Percentiles rank a stretch among this genome's conserved stretches.
Evolutionary conservation across 2,113 vertebrate genomes (phyloP).

Genomic region (Coptodon rendalli): DNA sequence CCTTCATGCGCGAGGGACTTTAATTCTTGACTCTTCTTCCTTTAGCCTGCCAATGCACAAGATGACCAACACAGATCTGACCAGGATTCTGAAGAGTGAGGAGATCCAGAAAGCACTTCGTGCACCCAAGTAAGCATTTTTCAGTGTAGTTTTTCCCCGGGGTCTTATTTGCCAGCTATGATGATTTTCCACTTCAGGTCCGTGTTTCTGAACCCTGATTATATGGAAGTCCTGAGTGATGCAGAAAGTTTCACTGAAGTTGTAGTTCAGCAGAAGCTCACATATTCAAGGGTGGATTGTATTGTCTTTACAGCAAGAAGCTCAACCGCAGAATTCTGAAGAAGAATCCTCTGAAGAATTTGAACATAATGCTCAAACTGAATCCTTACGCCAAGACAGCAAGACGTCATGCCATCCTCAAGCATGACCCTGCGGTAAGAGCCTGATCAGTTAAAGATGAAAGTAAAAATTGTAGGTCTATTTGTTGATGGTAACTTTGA

Average conservation of each 20-base stretch:
- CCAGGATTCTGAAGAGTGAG: slow-evolving; percentile 91
- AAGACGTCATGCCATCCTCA: slow-evolving; percentile 86
- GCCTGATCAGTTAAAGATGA: accelerated
- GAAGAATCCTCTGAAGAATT: slow-evolving; percentile 98
- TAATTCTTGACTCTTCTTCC: not conserved
- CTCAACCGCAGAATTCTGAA: slow-evolving; percentile 89
- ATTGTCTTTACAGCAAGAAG: slow-evolving; percentile 78
- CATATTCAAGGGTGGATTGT: not conserved
- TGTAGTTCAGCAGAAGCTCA: not conserved
- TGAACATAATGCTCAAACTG: slow-evolving; percentile 94
- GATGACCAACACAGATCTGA: slow-evolving; percentile 95
- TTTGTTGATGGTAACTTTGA: not conserved
- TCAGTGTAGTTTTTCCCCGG: accelerated
- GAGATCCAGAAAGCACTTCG: slow-evolving; percentile 92
- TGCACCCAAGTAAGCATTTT: slow-evolving; percentile 79
- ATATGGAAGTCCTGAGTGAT: slow-evolving; percentile 65
- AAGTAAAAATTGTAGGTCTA: accelerated
- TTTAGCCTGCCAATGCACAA: slow-evolving; percentile 94
- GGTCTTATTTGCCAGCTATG: slow-evolving; percentile 11
- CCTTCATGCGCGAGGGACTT: not conserved
- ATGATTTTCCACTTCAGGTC: slow-evolving; percentile 73
- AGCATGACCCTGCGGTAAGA: slow-evolving; percentile 83
- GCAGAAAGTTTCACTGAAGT: no score
- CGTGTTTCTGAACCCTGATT: slow-evolving; percentile 75
- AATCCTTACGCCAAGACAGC: slow-evolving; percentile 95